A percentile compares a stretch with the other conserved stretches of the same genome.
Evolutionary conservation across 2,113 vertebrate genomes (phyloP).

Genomic region (Erythrocebus patas): DNA sequence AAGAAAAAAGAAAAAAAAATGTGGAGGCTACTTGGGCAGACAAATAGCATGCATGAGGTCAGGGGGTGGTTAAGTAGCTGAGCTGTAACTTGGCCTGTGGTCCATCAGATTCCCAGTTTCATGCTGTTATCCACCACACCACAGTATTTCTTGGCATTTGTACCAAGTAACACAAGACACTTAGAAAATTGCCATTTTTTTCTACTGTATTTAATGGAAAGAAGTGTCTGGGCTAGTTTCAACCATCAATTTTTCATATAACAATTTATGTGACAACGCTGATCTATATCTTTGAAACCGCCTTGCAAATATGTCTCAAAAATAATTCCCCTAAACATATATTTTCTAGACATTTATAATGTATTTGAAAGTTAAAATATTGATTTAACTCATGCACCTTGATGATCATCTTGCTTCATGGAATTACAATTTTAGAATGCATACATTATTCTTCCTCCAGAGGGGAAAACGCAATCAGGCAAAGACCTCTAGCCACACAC

Average conservation of each 20-base stretch:
- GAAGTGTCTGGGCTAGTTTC: slow-evolving; percentile 26
- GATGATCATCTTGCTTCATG: slow-evolving; percentile 68
- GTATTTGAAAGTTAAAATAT: slow-evolving; percentile 78
- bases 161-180: not conserved
- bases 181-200: slow-evolving; percentile 17
- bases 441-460: slow-evolving; percentile 62
- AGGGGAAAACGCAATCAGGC: not conserved
- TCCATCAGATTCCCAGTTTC: not conserved
- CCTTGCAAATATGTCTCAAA: slow-evolving; percentile 60
- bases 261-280: slow-evolving; percentile 58
- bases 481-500: slow-evolving; percentile 20
- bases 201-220: slow-evolving; percentile 34
- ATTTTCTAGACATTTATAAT: slow-evolving; percentile 72
- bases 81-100: not conserved
- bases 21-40: not conserved
- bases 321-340: slow-evolving; percentile 64
- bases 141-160: not conserved
- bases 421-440: slow-evolving; percentile 61
- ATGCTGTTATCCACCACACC: not conserved
- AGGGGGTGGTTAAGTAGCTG: not conserved
- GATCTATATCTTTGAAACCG: slow-evolving; percentile 31
- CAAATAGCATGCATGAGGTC: not conserved
- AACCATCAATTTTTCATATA: slow-evolving; percentile 38
- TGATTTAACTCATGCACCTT: slow-evolving; percentile 74
- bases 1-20: not conserved